Evolutionary conservation across 2,113 vertebrate genomes (phyloP).

Genomic region (Chaetodon auriga): DNA sequence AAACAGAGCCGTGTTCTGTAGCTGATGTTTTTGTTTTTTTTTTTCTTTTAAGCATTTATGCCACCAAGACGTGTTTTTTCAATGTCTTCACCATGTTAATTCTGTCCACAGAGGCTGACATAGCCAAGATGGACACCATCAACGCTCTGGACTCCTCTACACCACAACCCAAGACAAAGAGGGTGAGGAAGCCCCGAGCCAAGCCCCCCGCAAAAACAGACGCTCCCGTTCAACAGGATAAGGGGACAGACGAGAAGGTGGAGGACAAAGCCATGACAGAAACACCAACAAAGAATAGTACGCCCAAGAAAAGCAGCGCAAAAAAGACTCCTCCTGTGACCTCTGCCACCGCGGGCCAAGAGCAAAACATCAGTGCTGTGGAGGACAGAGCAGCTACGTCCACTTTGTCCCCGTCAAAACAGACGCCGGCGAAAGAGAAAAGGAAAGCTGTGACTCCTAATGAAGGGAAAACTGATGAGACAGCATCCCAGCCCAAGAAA

Average conservation of each 20-base stretch:
- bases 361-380: background rate
- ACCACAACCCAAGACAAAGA: slow-evolving; percentile 27
- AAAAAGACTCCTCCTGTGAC: slow-evolving; percentile 23
- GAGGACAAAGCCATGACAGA: slow-evolving; percentile 5
- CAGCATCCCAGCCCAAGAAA: slow-evolving; percentile 41
- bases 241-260: background rate
- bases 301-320: slow-evolving; percentile 17
- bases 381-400: background rate
- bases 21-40: slow-evolving; percentile 31
- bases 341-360: background rate
- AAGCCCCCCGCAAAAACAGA: slow-evolving; percentile 40
- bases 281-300: slow-evolving; percentile 14
- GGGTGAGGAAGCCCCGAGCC: slow-evolving; percentile 63
- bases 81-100: slow-evolving; percentile 29
- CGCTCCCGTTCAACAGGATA: background rate
- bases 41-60: slow-evolving; percentile 18
- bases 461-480: slow-evolving; percentile 14
- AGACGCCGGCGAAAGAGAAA: slow-evolving; percentile 34
- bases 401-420: slow-evolving; percentile 8
- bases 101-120: slow-evolving; percentile 71
- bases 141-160: slow-evolving; percentile 56
- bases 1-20: slow-evolving; percentile 36
- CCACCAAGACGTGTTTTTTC: slow-evolving; percentile 15
- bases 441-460: slow-evolving; percentile 7
- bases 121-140: slow-evolving; percentile 77